These are phyloP conservation scores for Stomatorhinus walkeri DNA, from an alignment of 2,797 vertebrate genomes.

Conservation along the genomic window DNA sequence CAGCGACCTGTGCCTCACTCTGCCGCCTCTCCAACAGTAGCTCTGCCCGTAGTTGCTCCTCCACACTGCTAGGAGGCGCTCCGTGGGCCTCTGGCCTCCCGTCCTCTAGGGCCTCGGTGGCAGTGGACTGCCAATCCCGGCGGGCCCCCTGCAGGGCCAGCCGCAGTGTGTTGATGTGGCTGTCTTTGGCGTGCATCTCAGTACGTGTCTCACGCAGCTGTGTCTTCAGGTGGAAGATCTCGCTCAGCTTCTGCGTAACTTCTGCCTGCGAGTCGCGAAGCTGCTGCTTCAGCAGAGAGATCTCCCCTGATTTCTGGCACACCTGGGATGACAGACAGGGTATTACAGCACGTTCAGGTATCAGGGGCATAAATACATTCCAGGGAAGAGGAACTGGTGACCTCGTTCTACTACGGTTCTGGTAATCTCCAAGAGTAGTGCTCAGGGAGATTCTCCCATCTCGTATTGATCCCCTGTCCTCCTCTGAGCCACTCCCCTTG, in stretches of 20 bases:
- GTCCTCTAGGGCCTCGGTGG: slow-evolving; percentile 45
- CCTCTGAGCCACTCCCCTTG: neutral
- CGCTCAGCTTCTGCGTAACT: slow-evolving; percentile 84
- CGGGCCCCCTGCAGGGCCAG: slow-evolving; percentile 56
- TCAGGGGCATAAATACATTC: neutral
- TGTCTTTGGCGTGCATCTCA: slow-evolving; percentile 69
- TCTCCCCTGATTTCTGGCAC: slow-evolving; percentile 94
- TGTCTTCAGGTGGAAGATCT: slow-evolving; percentile 89
- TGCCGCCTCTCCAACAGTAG: slow-evolving; percentile 85
- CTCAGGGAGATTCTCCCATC: neutral
- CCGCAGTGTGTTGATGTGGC: slow-evolving; percentile 71
- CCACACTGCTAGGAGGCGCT: slow-evolving; percentile 43
- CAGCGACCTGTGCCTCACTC: slow-evolving; percentile 78
- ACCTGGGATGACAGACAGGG: slow-evolving; percentile 60
- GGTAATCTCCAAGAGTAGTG: neutral
- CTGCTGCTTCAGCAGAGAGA: slow-evolving; percentile 92
- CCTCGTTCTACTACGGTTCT: neutral
- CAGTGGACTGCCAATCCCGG: slow-evolving; percentile 33
- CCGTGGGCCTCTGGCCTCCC: slow-evolving; percentile 31
- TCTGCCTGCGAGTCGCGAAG: slow-evolving; percentile 88
- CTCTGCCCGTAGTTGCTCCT: slow-evolving; percentile 84
- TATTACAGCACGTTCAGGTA: neutral
- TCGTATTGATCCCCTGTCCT: neutral
- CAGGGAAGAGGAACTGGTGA: neutral
- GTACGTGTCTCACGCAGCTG: slow-evolving; percentile 77